A percentile compares a stretch with the other conserved stretches of the same genome.
These are phyloP conservation scores for Scaptodrosophila latifasciaeformis DNA, from an alignment of 2,888 invertebrate species.

Conservation along the genomic window DNA sequence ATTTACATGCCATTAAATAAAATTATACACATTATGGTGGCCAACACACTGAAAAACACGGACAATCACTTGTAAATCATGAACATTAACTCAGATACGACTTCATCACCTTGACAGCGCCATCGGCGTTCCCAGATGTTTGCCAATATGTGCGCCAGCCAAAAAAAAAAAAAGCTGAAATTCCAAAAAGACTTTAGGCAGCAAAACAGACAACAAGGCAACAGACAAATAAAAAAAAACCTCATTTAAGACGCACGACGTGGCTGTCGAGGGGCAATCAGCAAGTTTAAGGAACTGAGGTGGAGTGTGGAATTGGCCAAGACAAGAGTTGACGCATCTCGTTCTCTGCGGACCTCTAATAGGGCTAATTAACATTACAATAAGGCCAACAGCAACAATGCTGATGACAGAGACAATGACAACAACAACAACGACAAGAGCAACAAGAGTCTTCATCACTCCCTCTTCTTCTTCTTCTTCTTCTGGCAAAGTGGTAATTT, in stretches of 20 bases:
- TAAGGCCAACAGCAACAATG: slow-evolving; percentile 15
- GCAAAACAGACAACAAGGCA: slow-evolving; percentile 1
- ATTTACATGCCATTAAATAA: slow-evolving; percentile 38
- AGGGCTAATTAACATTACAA: slow-evolving; percentile 37
- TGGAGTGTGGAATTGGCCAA: not conserved
- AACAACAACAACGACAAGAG: slow-evolving; percentile 9
- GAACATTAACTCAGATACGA: not conserved
- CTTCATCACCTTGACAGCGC: slow-evolving; percentile 37
- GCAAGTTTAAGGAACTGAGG: not conserved
- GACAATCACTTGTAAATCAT: no score
- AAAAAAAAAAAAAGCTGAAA: slow-evolving; percentile 11
- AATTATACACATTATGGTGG: slow-evolving; percentile 1
- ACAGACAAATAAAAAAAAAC: slow-evolving; percentile 1
- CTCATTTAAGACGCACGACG: not conserved
- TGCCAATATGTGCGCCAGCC: slow-evolving; percentile 1
- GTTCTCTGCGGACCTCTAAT: slow-evolving; percentile 19
- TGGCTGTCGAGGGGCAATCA: not conserved
- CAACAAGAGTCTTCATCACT: not conserved
- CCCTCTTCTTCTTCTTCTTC: no score
- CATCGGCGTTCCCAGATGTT: slow-evolving; percentile 4
- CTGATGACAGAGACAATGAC: no score
- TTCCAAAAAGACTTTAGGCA: slow-evolving; percentile 20
- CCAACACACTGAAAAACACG: not conserved
- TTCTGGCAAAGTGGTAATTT: no score
- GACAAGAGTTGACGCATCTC: slow-evolving; percentile 8